These are phyloP conservation scores for Drosophila pegasa DNA, from an alignment of 2,888 invertebrate species.

Conservation along the genomic window DNA sequence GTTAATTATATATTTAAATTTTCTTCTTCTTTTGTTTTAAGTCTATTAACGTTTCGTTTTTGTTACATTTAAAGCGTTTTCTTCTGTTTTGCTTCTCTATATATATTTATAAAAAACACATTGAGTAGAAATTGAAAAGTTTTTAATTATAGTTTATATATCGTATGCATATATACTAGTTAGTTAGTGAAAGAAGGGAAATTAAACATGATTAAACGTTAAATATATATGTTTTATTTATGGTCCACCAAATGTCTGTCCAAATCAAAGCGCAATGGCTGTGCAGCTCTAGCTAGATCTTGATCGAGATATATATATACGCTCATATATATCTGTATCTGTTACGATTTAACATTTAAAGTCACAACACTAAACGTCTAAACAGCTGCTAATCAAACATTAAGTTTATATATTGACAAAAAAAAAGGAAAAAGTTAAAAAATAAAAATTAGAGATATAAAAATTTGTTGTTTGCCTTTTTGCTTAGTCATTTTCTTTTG, in stretches of 20 bases:
- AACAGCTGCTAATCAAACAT: slow-evolving; percentile 49
- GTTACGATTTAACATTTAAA: slow-evolving; percentile 22
- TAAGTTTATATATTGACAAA: slow-evolving; percentile 19
- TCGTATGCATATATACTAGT: slow-evolving; percentile 19
- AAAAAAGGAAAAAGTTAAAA: slow-evolving; percentile 41
- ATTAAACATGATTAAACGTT: slow-evolving; percentile 20
- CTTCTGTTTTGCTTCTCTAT: slow-evolving; percentile 54
- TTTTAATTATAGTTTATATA: slow-evolving; percentile 37
- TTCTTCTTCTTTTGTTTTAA: slow-evolving; percentile 51
- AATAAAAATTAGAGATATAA: slow-evolving; percentile 24
- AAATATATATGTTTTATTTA: slow-evolving; percentile 20
- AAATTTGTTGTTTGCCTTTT: slow-evolving; percentile 38
- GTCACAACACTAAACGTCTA: slow-evolving; percentile 73
- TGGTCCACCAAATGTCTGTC: slow-evolving; percentile 78
- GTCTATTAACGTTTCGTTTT: slow-evolving; percentile 80
- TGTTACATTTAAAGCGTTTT: slow-evolving; percentile 78
- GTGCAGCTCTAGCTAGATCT: slow-evolving; percentile 1
- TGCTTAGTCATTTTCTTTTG: slow-evolving; percentile 50
- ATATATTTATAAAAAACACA: slow-evolving; percentile 51
- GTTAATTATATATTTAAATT: slow-evolving; percentile 33
- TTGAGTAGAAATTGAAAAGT: slow-evolving; percentile 68
- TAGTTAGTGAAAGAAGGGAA: slow-evolving; percentile 21
- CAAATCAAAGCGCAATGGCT: slow-evolving; percentile 42
- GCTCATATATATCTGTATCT: slow-evolving; percentile 36
- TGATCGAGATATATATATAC: slow-evolving; percentile 16